Conservation (phyloP, 2,888 invertebrate genomes). For the Anorthoa munda region DNA sequence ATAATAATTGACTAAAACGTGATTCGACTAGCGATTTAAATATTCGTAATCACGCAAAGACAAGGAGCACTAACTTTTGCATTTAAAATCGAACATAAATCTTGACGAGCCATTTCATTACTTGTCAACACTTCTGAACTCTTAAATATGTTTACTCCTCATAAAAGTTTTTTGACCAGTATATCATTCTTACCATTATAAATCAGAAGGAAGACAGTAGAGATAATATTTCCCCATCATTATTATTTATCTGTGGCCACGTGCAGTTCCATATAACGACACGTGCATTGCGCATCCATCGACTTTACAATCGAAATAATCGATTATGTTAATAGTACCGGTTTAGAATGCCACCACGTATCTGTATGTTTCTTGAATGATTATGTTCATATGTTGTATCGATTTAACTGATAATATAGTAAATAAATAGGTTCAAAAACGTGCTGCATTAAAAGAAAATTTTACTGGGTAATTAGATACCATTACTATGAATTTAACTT, state of each 20-base stretch:
- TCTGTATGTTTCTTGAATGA: conserved; percentile 43
- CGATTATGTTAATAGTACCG: conserved; percentile 73
- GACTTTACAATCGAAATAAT: conserved; percentile 66
- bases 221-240: conserved; percentile 51
- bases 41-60: conserved; percentile 4
- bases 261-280: conserved; percentile 61
- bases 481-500: neutral
- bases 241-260: conserved; percentile 64
- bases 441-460: neutral
- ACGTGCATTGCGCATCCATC: conserved; percentile 69
- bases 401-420: conserved; percentile 11
- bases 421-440: conserved; percentile 12
- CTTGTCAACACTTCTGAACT: conserved; percentile 22
- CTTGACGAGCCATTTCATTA: conserved; percentile 9
- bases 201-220: conserved; percentile 56
- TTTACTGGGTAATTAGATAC: neutral
- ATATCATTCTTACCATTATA: conserved; percentile 44
- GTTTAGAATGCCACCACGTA: conserved; percentile 69
- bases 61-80: conserved; percentile 8
- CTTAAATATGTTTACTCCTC: conserved; percentile 42
- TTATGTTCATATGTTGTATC: conserved; percentile 30
- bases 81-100: conserved; percentile 37
- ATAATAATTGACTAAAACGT: conserved; percentile 36
- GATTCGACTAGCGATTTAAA: conserved; percentile 22
- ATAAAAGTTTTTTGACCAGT: conserved; percentile 42